These are phyloP conservation scores for Tamandua tetradactyla DNA, from an alignment of 2,797 vertebrate species.

Conservation along the genomic window DNA sequence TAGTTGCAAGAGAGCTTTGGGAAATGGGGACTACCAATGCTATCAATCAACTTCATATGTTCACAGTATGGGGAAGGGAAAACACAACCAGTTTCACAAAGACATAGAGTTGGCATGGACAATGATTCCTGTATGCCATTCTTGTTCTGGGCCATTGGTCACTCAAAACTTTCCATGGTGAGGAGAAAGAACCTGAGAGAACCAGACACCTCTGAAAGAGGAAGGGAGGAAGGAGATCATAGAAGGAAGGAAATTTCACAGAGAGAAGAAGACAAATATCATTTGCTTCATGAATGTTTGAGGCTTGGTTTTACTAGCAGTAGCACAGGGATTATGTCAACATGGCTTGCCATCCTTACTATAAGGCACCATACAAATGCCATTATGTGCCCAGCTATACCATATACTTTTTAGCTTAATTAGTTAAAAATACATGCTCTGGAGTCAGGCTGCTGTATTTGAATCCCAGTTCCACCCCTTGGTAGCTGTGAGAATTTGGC, in stretches of 20 bases:
- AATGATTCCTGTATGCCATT: background rate
- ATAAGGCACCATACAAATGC: fast-evolving
- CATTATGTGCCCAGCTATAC: fast-evolving
- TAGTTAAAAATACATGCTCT: background rate
- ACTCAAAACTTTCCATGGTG: background rate
- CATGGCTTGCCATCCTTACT: background rate
- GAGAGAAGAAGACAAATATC: background rate
- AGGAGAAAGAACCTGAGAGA: background rate
- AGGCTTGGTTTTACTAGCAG: fast-evolving
- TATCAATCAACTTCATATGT: background rate
- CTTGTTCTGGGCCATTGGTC: too few relatives aligned
- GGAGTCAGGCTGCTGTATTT: too few relatives aligned
- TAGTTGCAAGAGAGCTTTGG: fast-evolving
- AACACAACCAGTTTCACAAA: background rate
- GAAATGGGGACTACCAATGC: background rate
- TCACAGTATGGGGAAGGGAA: background rate
- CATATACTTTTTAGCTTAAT: fast-evolving
- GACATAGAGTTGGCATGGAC: background rate
- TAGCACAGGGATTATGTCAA: fast-evolving
- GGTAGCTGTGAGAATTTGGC: background rate
- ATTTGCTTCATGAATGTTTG: too few relatives aligned
- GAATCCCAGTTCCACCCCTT: background rate
- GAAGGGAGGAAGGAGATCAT: background rate
- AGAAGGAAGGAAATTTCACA: background rate
- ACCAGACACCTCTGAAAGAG: background rate